A percentile compares a stretch with the other conserved stretches of the same genome.
phyloP scores from a whole-genome alignment of 2,888 invertebrate genomes.

The Rotaria macrura region DNA sequence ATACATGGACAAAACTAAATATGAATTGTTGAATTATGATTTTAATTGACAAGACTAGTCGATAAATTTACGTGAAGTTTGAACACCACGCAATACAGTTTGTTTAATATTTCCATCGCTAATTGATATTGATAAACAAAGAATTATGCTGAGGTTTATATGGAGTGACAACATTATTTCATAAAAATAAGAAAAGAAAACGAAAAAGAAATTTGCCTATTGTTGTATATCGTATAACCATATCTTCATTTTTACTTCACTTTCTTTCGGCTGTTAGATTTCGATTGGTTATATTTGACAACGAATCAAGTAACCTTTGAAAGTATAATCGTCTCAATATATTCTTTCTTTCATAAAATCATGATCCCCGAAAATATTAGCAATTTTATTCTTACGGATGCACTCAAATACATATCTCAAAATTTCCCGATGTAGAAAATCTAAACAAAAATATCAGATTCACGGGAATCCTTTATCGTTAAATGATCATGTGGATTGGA shows the following conservation, averaged over 20 bases:
- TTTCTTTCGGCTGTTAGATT: neutral
- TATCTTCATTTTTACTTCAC: neutral
- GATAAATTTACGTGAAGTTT: neutral
- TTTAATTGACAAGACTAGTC: too few relatives aligned
- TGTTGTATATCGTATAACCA: too few relatives aligned
- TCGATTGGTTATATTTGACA: neutral
- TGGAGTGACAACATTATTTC: neutral
- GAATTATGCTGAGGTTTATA: neutral
- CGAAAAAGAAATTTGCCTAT: neutral
- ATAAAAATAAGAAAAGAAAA: neutral
- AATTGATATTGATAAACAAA: neutral
- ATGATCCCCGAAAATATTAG: too few relatives aligned
- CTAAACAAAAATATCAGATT: too few relatives aligned
- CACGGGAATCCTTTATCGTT: too few relatives aligned
- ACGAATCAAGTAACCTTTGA: neutral
- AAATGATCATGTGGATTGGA: too few relatives aligned
- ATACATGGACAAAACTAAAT: constrained; percentile 28
- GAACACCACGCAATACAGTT: neutral
- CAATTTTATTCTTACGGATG: too few relatives aligned
- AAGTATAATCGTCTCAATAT: neutral
- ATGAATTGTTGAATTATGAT: neutral
- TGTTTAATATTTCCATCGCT: neutral
- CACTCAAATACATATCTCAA: too few relatives aligned
- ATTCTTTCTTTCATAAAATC: too few relatives aligned
- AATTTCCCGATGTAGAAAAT: too few relatives aligned